Base-by-base conservation (phyloP, 2,888 invertebrate genomes). In the Antitype chi region DNA sequence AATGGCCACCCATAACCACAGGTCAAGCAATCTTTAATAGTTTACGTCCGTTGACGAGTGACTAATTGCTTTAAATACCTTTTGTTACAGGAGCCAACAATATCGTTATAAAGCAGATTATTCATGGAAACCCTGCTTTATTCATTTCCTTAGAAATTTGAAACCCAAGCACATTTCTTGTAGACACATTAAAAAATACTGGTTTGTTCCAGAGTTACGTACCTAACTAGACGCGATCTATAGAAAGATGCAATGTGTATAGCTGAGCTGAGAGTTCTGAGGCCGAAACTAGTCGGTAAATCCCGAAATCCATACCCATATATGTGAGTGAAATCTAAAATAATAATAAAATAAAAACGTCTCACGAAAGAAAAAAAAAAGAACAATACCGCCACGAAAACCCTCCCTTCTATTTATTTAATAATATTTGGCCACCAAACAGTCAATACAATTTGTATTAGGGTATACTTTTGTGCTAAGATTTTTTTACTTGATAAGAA, bases 401-500 rank as follows among this genome's bases (percentile, higher is more conserved):
- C 76, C 69, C 70, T 38, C 84, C 82, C 90, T 84, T 77, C 66
- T 85, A 83, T 85, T 81, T 78, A 85, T 79, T 77, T 73, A 84
- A 87, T 85, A 82, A 77, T 83, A 81, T 87, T 84, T 86, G 80
- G 80, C 77, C 60, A 69, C 81, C 81, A 85, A 86, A 85, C 74
- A 84, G 86, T 88, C 89, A 87, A 89, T 89, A 89, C 89, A 88
- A 90, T 90, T 91, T 89, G 90, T 91, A 90, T 82, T 85, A 81
- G 82, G 83, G 84, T 88, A 82, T 73, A 86, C 88, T 89, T 88
- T 90, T 88, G 89, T 88, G 86, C 80, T 83, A 89, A 91, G 91
- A 91, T 91, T 92, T 94, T 93, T 94, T 93, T 94, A 90, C 90
- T 90, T 90, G 95, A 96, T 96, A 96, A 95, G 96, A 95, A 96